These are phyloP conservation scores for Anadara kagoshimensis DNA, from an alignment of 1,140 invertebrate species.

Conservation along the genomic window DNA sequence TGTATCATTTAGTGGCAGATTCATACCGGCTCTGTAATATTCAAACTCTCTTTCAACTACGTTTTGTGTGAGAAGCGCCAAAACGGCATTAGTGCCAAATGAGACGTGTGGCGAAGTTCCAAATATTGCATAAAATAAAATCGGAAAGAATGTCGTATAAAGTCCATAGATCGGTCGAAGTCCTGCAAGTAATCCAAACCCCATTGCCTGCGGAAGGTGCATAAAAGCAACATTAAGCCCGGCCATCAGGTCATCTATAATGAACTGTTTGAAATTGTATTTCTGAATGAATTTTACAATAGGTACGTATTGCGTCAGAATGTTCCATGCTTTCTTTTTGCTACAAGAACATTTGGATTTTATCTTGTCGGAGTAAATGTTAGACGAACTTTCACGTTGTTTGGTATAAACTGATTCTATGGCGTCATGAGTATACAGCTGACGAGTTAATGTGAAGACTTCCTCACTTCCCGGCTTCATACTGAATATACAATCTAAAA, in stretches of 20 bases:
- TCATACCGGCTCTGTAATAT: background rate
- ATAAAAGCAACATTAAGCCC: conserved; percentile 3
- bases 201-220: conserved; percentile 4
- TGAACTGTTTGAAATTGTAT: background rate
- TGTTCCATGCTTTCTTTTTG: conserved; percentile 3
- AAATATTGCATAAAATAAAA: conserved; percentile 1
- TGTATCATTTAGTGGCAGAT: background rate
- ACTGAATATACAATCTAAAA: background rate
- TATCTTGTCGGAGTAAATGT: background rate
- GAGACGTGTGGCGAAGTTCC: conserved; percentile 8
- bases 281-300: background rate
- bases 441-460: background rate
- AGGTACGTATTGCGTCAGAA: background rate
- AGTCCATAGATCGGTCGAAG: background rate
- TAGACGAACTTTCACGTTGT: background rate
- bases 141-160: conserved; percentile 15
- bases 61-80: conserved; percentile 1
- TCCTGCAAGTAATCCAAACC: conserved; percentile 2
- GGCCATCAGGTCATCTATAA: background rate
- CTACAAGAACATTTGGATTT: background rate
- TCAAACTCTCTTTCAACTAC: background rate
- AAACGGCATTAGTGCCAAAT: conserved; percentile 12
- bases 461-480: background rate
- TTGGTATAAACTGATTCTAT: background rate
- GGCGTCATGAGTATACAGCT: background rate